A percentile compares a stretch with the other conserved stretches of the same genome.
Evolutionary conservation across 2,797 vertebrate genomes (phyloP).

Genomic region (Pseudochaenichthys georgianus): DNA sequence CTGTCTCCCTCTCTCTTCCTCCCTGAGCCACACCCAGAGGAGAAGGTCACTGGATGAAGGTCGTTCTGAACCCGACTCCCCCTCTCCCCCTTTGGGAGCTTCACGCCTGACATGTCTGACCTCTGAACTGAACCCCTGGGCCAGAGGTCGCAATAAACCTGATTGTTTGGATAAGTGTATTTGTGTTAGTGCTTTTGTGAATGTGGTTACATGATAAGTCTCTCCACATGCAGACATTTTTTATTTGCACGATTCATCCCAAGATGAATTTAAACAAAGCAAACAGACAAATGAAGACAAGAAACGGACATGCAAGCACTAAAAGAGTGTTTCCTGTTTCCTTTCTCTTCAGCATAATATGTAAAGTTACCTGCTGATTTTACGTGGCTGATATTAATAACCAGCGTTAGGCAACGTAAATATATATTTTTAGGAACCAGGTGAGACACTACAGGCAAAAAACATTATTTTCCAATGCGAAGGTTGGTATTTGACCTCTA

Average conservation of each 20-base stretch:
- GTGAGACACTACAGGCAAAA: no score
- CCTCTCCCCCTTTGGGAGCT: slow-evolving; percentile 46
- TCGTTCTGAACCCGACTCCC: slow-evolving; percentile 41
- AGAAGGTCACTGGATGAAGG: slow-evolving; percentile 46
- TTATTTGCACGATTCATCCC: not conserved
- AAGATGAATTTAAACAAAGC: no score
- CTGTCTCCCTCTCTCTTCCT: not conserved
- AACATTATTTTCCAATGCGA: no score
- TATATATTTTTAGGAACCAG: not conserved
- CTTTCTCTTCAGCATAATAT: not conserved
- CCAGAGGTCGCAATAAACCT: slow-evolving; percentile 5
- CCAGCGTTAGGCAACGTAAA: not conserved
- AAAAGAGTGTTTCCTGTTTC: not conserved
- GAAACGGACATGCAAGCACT: no score
- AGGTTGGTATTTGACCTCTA: no score
- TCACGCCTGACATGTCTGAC: slow-evolving; percentile 27
- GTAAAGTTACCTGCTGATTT: not conserved
- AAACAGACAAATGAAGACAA: not conserved
- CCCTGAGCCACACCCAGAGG: slow-evolving; percentile 47
- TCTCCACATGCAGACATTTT: not conserved
- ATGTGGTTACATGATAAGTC: not conserved
- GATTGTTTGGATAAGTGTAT: slow-evolving; percentile 25
- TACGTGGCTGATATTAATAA: not conserved
- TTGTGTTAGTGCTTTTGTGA: slow-evolving; percentile 22
- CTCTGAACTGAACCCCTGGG: slow-evolving; percentile 38